Conservation (phyloP, 2,888 invertebrate genomes). For the Thereva unica region DNA sequence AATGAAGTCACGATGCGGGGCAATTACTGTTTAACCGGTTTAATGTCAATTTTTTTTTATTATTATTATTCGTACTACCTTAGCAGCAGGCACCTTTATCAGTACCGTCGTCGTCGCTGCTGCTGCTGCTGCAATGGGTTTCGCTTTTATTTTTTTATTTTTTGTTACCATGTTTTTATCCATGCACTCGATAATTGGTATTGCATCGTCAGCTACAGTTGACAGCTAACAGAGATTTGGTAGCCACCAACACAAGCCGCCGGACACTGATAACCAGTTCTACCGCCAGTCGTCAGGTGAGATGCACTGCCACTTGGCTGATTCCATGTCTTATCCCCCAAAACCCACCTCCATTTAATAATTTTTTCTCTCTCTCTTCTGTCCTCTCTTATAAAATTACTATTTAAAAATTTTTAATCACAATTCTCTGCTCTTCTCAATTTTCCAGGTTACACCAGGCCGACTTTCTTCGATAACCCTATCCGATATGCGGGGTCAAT, state of each 20-base stretch:
- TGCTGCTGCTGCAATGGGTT: slow-evolving; percentile 1
- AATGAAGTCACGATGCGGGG: slow-evolving; percentile 38
- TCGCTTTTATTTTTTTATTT: slow-evolving; percentile 31
- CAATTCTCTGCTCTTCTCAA: too few species aligned
- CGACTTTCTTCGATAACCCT: too few species aligned
- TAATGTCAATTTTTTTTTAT: slow-evolving; percentile 34
- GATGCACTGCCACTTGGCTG: background rate
- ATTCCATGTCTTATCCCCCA: slow-evolving; percentile 1
- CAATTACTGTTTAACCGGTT: slow-evolving; percentile 38
- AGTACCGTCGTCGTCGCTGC: slow-evolving; percentile 8
- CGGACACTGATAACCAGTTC: slow-evolving; percentile 17
- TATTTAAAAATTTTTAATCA: too few species aligned
- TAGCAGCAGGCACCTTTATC: slow-evolving; percentile 2
- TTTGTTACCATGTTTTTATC: slow-evolving; percentile 10
- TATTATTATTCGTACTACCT: background rate
- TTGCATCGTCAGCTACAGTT: slow-evolving; percentile 17
- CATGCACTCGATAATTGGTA: slow-evolving; percentile 33
- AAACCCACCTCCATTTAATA: too few species aligned
- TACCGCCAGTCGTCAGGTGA: slow-evolving; percentile 4
- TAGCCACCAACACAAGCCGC: background rate
- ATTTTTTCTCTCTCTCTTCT: too few species aligned
- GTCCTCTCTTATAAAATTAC: too few species aligned
- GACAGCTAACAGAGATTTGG: background rate
- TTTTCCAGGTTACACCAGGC: too few species aligned
- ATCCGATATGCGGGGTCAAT: too few species aligned